Evolutionary conservation across 2,797 vertebrate species (phyloP).

Genomic region (Cercopithecus diana): DNA sequence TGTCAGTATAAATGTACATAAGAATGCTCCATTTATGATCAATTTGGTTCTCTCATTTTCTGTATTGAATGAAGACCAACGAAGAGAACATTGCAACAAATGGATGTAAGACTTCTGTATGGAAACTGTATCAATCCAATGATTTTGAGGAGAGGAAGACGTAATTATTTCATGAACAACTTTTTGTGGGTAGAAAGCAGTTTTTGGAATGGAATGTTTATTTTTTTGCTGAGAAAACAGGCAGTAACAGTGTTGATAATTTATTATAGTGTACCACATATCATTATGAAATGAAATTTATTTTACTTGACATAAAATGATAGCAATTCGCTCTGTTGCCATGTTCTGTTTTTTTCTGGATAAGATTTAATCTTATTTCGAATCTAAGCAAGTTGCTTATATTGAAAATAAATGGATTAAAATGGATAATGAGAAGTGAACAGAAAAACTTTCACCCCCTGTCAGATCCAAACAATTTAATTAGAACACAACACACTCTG

Average conservation of each 20-base stretch:
- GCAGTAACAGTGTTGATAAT: not conserved
- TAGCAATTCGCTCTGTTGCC: conserved; percentile 17
- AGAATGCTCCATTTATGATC: not conserved
- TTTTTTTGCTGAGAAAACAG: not conserved
- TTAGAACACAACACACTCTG: not conserved
- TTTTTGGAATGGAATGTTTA: not conserved
- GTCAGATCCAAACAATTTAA: not conserved
- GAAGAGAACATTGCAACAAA: not conserved
- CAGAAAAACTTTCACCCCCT: conserved; percentile 43
- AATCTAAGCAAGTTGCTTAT: conserved; percentile 39
- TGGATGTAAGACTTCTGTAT: not conserved
- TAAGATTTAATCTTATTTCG: conserved; percentile 65
- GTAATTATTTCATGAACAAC: not conserved
- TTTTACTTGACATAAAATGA: conserved; percentile 57
- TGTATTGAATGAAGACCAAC: not conserved
- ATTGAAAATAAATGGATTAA: conserved; percentile 60
- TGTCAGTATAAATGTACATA: not conserved
- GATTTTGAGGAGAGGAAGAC: not conserved
- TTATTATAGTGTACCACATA: not conserved
- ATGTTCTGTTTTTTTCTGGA: conserved; percentile 41
- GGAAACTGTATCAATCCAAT: not conserved
- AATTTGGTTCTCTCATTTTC: not conserved
- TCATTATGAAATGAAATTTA: not conserved
- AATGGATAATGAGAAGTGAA: conserved; percentile 47
- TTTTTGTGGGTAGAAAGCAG: not conserved